Evolutionary conservation across 2,797 vertebrate species (phyloP).

Genomic region (Rhynchonycteris naso): DNA sequence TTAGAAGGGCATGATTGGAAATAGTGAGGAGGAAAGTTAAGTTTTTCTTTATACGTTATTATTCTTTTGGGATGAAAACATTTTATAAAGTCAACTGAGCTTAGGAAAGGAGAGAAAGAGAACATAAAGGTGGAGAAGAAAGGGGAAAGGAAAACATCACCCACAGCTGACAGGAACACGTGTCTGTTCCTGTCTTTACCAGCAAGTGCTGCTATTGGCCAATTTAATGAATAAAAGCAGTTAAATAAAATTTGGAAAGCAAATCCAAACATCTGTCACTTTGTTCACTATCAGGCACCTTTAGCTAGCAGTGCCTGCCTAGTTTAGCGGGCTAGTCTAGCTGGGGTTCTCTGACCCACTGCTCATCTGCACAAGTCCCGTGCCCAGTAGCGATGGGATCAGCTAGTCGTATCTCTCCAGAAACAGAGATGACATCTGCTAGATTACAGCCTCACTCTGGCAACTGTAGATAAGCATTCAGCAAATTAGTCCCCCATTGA

Average conservation of each 20-base stretch:
- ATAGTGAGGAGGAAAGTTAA: neutral
- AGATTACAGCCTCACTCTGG: constrained; percentile 30
- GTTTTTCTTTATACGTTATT: neutral
- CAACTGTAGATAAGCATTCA: neutral
- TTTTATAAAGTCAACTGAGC: neutral
- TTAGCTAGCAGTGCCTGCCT: neutral
- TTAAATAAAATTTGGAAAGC: neutral
- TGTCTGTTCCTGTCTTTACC: constrained; percentile 85
- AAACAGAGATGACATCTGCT: constrained; percentile 1
- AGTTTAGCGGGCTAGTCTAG: neutral
- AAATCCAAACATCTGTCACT: neutral
- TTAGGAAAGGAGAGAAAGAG: neutral
- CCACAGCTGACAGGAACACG: neutral
- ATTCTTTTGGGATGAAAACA: neutral
- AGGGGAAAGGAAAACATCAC: neutral
- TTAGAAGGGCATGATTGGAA: neutral
- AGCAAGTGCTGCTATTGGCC: constrained; percentile 87
- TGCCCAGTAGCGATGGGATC: neutral
- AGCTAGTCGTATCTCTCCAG: neutral
- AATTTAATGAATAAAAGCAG: constrained; percentile 69
- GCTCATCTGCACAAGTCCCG: neutral
- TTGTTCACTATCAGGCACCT: neutral
- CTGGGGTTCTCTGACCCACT: neutral
- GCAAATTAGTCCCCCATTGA: neutral
- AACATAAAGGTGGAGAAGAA: neutral